Conservation (phyloP, 1,140 invertebrate genomes). For the Lucilia cuprina region DNA sequence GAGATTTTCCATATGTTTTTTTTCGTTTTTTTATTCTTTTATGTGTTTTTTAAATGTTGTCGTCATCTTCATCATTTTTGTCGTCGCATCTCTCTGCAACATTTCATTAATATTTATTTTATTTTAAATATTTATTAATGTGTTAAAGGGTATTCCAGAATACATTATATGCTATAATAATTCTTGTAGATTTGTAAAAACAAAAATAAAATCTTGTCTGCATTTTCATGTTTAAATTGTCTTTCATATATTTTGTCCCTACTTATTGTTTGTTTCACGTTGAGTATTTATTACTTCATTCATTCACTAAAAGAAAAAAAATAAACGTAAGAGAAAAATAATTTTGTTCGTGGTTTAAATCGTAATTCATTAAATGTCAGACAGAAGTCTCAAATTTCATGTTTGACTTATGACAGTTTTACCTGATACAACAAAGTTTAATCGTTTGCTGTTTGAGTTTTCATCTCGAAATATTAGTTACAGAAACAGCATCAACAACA, state of each 20-base stretch:
- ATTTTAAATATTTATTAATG: background rate
- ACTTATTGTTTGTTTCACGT: background rate
- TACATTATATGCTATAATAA: too few species aligned
- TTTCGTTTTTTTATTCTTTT: background rate
- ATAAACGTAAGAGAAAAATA: background rate
- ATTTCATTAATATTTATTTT: background rate
- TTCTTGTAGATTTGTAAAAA: too few species aligned
- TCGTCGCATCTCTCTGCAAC: background rate
- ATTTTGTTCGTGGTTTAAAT: conserved; percentile 1
- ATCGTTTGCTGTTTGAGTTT: background rate
- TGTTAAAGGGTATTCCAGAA: conserved; percentile 22
- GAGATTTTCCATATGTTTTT: conserved; percentile 31
- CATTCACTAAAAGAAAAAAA: background rate
- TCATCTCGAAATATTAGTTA: background rate
- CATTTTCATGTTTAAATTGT: too few species aligned
- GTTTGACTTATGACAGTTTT: conserved; percentile 38
- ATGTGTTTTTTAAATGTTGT: conserved; percentile 15
- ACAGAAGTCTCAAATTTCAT: conserved; percentile 38
- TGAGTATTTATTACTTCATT: background rate
- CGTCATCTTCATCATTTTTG: conserved; percentile 23
- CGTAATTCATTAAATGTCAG: conserved; percentile 36
- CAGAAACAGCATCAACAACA: background rate
- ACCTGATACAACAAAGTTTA: conserved; percentile 11
- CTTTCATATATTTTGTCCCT: background rate
- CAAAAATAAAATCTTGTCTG: too few species aligned